These are phyloP conservation scores for Zosterops hypoxanthus DNA, from an alignment of 2,113 vertebrate species.

Conservation along the genomic window DNA sequence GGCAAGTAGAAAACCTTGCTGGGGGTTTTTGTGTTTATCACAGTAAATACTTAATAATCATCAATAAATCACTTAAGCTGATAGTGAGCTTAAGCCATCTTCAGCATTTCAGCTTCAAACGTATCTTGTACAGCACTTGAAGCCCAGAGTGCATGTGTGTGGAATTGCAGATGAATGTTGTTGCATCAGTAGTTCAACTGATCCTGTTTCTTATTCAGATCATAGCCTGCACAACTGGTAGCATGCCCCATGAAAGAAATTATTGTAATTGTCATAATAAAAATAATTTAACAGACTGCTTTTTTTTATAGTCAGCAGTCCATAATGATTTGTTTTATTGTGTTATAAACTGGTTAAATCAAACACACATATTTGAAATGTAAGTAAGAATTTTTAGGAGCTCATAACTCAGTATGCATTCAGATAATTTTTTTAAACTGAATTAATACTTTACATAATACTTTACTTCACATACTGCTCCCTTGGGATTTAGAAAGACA, in stretches of 20 bases:
- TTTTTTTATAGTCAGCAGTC: not conserved
- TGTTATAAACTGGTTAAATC: not conserved
- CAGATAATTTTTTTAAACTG: not conserved
- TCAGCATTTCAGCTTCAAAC: not conserved
- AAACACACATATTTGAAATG: slow-evolving; percentile 11
- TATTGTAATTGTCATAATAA: not conserved
- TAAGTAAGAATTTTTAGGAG: slow-evolving; percentile 13
- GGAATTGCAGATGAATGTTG: not conserved
- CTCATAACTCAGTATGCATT: not conserved
- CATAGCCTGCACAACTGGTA: not conserved
- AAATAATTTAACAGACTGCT: not conserved
- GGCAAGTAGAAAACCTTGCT: not conserved
- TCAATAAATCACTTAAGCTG: not conserved
- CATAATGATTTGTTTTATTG: not conserved
- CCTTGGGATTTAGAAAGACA: slow-evolving; percentile 19
- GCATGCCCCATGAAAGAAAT: not conserved
- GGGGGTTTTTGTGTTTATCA: not conserved
- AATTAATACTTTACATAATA: not conserved
- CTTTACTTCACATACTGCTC: not conserved
- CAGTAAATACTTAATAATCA: not conserved
- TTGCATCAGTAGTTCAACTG: not conserved
- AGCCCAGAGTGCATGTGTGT: not conserved
- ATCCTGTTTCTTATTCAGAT: not conserved
- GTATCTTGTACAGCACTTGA: not conserved
- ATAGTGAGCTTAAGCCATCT: not conserved